Evolutionary conservation across 2,888 invertebrate species (phyloP), one percentile per base, ranked within the genome.

Genomic region (Muschampia staudingeri): DNA sequence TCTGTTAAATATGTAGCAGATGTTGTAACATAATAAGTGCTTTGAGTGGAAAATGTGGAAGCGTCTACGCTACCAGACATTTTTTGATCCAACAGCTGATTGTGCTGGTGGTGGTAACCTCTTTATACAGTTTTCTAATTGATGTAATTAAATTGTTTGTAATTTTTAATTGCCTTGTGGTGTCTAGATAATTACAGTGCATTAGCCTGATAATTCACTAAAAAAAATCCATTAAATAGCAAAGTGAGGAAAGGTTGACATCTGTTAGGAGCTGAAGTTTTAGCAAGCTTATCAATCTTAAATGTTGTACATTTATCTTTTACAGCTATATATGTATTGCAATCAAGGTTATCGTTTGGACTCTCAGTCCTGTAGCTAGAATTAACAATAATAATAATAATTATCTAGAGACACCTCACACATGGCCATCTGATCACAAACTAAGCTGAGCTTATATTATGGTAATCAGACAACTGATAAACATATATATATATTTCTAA

Each of bases 21-120:
- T 65, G 65, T 65, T 11, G 65, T 14, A 30, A 30, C 65, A 30
- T 65, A 25, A 9, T 25, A 9, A 34, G 65, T 65, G 34, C 65
- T 65, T 3, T 65, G 65, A 65, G 65, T 65, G 65, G 65, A 30
- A 14, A 65, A 65, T 30, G 34, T 65, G 25, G 65, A 65, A 30
- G 65, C 30, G 34, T 65, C 65, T 12, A 65, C 8, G 5, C 65
- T 12, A 65, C 65, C 5, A 65, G 14, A 30, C 12, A 25, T 65
- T 12, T 65, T 65, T 65, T 65, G 65, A 34, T 30, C 65, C 65
- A 65, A 65, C 65, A 30, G 34, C 65, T 65, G 34, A 65, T 12
- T 65, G 65, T 65, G 14, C 34, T 65, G 65, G 34, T 34, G 5
- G 65, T 65, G 25, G 25, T 25, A 34, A 65, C 34, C 30, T 25